Evolutionary conservation across 2,797 vertebrate species (phyloP).

Genomic region (Catamblyrhynchus diadema): DNA sequence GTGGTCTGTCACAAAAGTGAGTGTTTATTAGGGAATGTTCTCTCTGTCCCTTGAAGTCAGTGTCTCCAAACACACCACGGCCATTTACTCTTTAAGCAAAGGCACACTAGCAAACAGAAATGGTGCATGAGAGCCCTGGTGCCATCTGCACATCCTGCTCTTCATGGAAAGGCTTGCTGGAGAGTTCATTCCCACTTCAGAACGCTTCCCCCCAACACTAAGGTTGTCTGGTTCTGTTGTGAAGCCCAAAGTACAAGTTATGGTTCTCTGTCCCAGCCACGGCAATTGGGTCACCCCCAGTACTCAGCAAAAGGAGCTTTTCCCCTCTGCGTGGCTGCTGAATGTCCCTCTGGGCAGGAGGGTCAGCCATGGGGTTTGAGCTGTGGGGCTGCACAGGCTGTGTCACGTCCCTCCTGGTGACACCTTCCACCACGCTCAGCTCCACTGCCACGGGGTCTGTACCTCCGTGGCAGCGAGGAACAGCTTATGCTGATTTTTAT

Average conservation of each 20-base stretch:
- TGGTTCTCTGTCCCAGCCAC: fast-evolving
- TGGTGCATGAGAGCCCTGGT: fast-evolving
- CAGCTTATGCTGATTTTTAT: fast-evolving
- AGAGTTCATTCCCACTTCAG: background rate
- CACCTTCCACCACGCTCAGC: background rate
- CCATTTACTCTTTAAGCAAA: background rate
- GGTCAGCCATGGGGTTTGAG: background rate
- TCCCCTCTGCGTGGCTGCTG: fast-evolving
- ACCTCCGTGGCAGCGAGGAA: fast-evolving
- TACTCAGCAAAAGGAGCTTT: fast-evolving
- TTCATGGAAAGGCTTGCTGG: background rate
- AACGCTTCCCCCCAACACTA: fast-evolving
- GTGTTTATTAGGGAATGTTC: background rate
- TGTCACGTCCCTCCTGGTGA: background rate
- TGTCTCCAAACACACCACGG: background rate
- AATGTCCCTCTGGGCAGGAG: fast-evolving
- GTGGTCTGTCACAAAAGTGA: background rate
- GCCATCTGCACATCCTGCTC: background rate
- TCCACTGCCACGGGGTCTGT: fast-evolving
- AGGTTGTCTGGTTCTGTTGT: background rate
- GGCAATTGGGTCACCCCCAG: background rate
- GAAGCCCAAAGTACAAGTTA: background rate
- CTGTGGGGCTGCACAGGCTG: fast-evolving
- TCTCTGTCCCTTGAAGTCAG: background rate
- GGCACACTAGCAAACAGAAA: background rate